Evolutionary conservation across 53 echinoderm and acorn worm species (phyloP).

Genomic region (Holothuria scabra): DNA sequence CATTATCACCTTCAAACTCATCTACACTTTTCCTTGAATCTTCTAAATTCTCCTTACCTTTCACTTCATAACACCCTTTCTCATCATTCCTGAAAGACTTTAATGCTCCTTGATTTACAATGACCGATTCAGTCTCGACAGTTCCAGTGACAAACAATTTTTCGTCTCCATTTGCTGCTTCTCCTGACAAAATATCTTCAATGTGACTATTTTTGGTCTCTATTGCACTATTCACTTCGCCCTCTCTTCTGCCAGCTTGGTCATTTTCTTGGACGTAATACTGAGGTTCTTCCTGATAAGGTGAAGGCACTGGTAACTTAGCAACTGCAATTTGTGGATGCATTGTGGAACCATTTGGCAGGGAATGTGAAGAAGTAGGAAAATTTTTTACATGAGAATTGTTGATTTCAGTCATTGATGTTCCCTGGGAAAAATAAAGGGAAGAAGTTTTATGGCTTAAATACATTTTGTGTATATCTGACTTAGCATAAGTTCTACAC

Average conservation of each 20-base stretch:
- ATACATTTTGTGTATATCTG: no score
- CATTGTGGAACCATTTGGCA: neutral
- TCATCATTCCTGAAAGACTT: slow-evolving; percentile 14
- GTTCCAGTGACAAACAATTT: neutral
- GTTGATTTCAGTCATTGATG: no score
- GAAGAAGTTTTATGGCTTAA: no score
- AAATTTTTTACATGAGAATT: no score
- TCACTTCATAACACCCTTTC: neutral
- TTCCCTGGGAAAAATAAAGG: no score
- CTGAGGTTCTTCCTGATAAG: slow-evolving; percentile 23
- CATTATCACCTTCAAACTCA: no score
- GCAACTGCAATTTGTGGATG: neutral
- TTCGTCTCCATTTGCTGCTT: neutral
- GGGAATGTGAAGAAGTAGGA: no score
- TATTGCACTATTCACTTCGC: slow-evolving; percentile 24
- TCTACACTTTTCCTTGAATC: neutral
- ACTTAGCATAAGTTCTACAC: no score
- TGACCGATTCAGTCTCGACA: slow-evolving; percentile 1
- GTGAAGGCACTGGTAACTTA: neutral
- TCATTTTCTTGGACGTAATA: slow-evolving; percentile 21
- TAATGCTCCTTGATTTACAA: slow-evolving; percentile 18
- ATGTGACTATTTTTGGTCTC: neutral
- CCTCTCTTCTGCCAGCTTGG: no score
- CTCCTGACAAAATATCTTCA: neutral
- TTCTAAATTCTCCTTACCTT: slow-evolving; percentile 24